phyloP scores from a whole-genome alignment of 1,140 invertebrate genomes.

The Laodelphax striatellus region DNA sequence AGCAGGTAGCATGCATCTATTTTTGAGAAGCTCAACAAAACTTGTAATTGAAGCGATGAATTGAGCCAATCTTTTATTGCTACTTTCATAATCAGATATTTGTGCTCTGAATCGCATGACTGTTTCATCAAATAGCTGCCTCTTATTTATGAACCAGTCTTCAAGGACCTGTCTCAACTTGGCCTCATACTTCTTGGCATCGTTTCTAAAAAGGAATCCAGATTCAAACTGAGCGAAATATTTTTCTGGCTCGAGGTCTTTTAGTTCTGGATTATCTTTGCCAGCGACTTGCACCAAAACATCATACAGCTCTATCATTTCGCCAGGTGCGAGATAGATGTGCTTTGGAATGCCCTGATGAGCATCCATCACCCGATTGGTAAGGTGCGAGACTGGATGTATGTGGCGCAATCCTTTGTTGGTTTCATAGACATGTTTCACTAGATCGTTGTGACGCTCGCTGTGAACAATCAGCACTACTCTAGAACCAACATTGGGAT shows the following conservation, averaged over 20 bases:
- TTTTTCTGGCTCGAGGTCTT: conserved; percentile 1
- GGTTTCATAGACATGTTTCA: conserved; percentile 14
- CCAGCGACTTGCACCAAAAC: conserved; percentile 3
- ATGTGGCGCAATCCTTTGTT: conserved; percentile 11
- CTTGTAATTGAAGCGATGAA: neutral
- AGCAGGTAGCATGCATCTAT: conserved; percentile 18
- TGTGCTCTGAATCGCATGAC: neutral
- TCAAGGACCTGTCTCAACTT: neutral
- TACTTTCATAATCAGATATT: neutral
- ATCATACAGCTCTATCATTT: conserved; percentile 18
- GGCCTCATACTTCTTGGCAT: conserved; percentile 13
- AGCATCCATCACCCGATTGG: neutral
- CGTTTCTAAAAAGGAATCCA: conserved; percentile 15
- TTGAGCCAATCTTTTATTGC: neutral
- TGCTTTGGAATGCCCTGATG: conserved; percentile 14
- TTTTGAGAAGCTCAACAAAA: conserved; percentile 11
- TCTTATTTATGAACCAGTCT: neutral
- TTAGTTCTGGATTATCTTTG: neutral
- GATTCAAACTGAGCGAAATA: conserved; percentile 4
- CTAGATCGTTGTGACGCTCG: conserved; percentile 20
- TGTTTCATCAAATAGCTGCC: neutral
- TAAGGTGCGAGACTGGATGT: conserved; percentile 15
- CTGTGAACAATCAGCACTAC: conserved; percentile 16
- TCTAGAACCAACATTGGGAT: neutral
- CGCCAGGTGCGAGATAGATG: conserved; percentile 15